Base-by-base conservation (phyloP, 2,797 vertebrate species). In the Valencia hispanica region DNA sequence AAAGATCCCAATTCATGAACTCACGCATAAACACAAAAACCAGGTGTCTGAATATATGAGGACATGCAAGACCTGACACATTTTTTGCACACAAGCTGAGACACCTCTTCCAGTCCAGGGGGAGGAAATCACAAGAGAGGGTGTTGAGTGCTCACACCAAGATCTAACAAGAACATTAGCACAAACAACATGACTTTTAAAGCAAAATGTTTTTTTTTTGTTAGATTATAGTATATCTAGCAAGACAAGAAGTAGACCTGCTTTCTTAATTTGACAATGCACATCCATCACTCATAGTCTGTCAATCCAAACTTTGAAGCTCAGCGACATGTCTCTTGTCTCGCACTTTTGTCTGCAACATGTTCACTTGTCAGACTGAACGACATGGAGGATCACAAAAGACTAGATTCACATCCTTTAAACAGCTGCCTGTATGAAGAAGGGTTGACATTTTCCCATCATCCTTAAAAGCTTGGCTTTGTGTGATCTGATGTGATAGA, bases 1-100 rank as follows among this genome's bases (percentile, higher is more conserved):
- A 82, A 77, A 88, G 32, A 86, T 45, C 53, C 65, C 39, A 61
- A 84, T 81, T 48, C 34, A 72, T 69, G 74, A 71, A 74, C 80
- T 76, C 57, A 78, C 22, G 39, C 79, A 50, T 81, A 65, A 75
- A 68, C 15, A 81, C 79, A 81, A 85, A 66, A 88, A 74, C 80
- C 91, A 92, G 90, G 92, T 91, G 91, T 92, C 81, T 90, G 84
- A 92, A 91, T 92, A 88, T 89, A 88, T 78, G 84, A 87, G 80
- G 27, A 72, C 85, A 79, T 7, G 77, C 82, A 87, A 88, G 79
- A 84, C 79, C 84, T 87, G 89, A 89, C 91, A 88, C 89, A 82
- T 89, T 86, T 81, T 70, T 69, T 78, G 77, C 77, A 47, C 70
- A 47, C 77, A 88, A 82, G 80, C 74, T 17, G 41, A 91, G 68